Evolutionary conservation across 2,797 vertebrate genomes (phyloP).

Genomic region (Menidia menidia): DNA sequence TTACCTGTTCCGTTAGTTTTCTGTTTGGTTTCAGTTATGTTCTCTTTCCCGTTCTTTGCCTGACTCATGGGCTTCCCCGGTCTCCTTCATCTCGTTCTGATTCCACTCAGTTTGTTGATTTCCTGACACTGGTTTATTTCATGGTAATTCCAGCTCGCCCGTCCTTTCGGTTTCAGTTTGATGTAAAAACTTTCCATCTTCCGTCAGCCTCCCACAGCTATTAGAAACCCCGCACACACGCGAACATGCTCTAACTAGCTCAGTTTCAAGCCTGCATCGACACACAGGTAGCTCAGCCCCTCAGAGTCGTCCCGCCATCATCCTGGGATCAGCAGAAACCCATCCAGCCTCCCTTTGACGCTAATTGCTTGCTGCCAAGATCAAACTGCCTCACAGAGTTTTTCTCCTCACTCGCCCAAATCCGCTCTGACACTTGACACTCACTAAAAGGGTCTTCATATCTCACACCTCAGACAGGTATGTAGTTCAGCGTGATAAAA

Average conservation of each 20-base stretch:
- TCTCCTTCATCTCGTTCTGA: no score
- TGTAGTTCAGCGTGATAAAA: slow-evolving; percentile 59
- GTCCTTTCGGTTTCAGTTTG: no score
- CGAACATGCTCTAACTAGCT: slow-evolving; percentile 14
- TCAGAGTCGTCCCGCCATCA: slow-evolving; percentile 21
- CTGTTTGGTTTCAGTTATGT: no score
- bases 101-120: no score
- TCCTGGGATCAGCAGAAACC: slow-evolving; percentile 45
- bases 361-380: slow-evolving; percentile 72
- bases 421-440: slow-evolving; percentile 63
- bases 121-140: no score
- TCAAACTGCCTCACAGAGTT: slow-evolving; percentile 58
- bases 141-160: no score
- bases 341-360: slow-evolving; percentile 60
- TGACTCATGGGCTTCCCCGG: no score
- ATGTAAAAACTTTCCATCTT: no score
- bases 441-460: slow-evolving; percentile 49
- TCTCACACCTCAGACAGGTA: slow-evolving; percentile 53
- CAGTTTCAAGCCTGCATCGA: slow-evolving; percentile 19
- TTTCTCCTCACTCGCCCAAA: slow-evolving; percentile 41
- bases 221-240: slow-evolving; percentile 2
- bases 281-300: slow-evolving; percentile 30
- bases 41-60: no score
- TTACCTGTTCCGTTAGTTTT: no score
- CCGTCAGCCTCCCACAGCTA: no score